phyloP scores from a whole-genome alignment of 2,888 invertebrate genomes.

The Acleris holmiana region DNA sequence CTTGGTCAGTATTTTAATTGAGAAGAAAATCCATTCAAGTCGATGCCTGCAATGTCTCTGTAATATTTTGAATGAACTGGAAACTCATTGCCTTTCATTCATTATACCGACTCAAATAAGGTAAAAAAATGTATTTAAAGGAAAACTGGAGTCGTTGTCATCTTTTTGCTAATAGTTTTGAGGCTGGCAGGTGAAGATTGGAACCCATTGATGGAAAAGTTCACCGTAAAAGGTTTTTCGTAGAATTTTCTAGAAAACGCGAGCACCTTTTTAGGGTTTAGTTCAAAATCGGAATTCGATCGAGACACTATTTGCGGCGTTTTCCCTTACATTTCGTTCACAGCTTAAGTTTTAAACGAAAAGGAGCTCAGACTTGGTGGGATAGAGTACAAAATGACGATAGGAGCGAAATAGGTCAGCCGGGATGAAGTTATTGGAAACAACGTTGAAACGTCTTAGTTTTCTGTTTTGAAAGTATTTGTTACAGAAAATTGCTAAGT shows the following conservation, averaged over 20 bases:
- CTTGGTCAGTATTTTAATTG: no score
- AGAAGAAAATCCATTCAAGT: no score
- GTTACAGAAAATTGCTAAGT: conserved; percentile 30
- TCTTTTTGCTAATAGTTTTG: no score
- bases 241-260: conserved; percentile 5
- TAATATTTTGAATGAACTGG: no score
- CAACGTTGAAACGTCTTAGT: conserved; percentile 35
- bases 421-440: conserved; percentile 33
- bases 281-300: conserved; percentile 25
- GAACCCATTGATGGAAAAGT: conserved; percentile 8
- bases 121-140: no score
- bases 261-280: conserved; percentile 30
- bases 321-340: conserved; percentile 20
- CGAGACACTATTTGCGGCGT: conserved; percentile 30
- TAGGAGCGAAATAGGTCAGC: conserved; percentile 16
- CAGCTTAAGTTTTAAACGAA: background rate
- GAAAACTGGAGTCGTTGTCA: no score
- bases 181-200: no score
- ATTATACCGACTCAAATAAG: no score
- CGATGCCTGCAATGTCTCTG: no score
- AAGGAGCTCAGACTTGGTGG: conserved; percentile 5
- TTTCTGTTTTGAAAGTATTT: conserved; percentile 37
- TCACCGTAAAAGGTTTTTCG: background rate
- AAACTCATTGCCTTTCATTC: no score
- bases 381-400: conserved; percentile 1